phyloP scores from a whole-genome alignment of 2,797 vertebrate species.

The Mergus octosetaceus region DNA sequence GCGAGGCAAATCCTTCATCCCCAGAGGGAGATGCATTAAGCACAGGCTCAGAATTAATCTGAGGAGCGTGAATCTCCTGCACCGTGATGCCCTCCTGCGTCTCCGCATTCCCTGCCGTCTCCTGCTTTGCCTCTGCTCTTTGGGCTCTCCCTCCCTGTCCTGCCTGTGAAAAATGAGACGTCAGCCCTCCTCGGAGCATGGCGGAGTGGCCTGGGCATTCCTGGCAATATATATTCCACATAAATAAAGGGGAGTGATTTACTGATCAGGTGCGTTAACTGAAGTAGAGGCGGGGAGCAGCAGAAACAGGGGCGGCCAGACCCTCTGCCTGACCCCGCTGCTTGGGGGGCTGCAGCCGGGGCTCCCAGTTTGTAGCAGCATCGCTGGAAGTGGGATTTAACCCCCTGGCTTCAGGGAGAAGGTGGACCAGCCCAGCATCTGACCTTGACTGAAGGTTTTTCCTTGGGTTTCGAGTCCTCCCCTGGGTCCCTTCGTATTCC shows the following conservation, averaged over 20 bases:
- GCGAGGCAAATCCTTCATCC: conserved; percentile 25
- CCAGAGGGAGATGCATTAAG: conserved; percentile 34
- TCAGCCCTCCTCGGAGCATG: neutral
- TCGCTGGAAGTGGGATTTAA: neutral
- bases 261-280: neutral
- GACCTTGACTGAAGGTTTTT: neutral
- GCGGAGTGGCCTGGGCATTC: neutral
- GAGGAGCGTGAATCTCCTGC: neutral
- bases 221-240: neutral
- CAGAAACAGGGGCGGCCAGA: neutral
- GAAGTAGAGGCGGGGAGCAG: neutral
- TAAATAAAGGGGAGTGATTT: neutral
- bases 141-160: neutral
- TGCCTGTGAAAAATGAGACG: neutral
- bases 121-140: conserved; percentile 23
- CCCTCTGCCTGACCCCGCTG: neutral
- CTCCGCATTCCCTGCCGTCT: neutral
- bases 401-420: neutral
- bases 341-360: rapidly evolving
- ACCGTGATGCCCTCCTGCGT: neutral
- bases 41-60: conserved; percentile 44
- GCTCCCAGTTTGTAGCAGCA: neutral
- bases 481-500: neutral
- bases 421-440: neutral
- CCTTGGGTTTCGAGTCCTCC: neutral